Conservation (phyloP, 2,797 vertebrate genomes). For the Halcyon badia region DNA sequence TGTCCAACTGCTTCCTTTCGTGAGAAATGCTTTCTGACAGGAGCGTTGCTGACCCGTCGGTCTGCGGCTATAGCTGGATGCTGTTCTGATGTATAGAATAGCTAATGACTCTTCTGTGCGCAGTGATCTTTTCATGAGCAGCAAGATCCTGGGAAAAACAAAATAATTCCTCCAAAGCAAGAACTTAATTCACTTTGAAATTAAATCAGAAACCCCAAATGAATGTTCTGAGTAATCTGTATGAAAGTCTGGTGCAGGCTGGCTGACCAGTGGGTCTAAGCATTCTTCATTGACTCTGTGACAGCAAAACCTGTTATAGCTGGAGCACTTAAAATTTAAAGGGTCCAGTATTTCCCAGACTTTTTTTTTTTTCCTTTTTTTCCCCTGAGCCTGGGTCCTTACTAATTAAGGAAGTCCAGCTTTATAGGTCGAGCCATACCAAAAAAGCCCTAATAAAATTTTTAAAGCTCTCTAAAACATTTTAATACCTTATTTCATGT, state of each 20-base stretch:
- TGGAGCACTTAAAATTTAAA: conserved; percentile 34
- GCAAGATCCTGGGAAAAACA: background rate
- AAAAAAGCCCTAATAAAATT: conserved; percentile 55
- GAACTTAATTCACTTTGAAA: background rate
- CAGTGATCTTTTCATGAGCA: background rate
- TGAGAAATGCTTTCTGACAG: background rate
- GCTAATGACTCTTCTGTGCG: background rate
- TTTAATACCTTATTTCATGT: conserved; percentile 69
- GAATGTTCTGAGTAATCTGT: background rate
- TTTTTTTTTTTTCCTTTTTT: conserved; percentile 13
- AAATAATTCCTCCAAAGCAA: background rate
- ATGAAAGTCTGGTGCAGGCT: background rate
- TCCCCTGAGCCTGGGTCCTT: background rate
- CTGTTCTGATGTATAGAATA: background rate
- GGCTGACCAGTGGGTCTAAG: background rate
- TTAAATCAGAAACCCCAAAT: background rate
- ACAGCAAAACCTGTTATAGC: background rate
- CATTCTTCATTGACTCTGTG: background rate
- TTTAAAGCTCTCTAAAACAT: conserved; percentile 69
- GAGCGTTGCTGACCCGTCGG: background rate
- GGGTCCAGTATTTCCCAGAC: background rate
- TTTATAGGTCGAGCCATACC: conserved; percentile 54
- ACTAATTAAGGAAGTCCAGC: conserved; percentile 62
- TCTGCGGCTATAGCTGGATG: background rate
- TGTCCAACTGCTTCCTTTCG: background rate